Conservation (phyloP, 1,140 invertebrate species). For the Babylonia areolata region DNA sequence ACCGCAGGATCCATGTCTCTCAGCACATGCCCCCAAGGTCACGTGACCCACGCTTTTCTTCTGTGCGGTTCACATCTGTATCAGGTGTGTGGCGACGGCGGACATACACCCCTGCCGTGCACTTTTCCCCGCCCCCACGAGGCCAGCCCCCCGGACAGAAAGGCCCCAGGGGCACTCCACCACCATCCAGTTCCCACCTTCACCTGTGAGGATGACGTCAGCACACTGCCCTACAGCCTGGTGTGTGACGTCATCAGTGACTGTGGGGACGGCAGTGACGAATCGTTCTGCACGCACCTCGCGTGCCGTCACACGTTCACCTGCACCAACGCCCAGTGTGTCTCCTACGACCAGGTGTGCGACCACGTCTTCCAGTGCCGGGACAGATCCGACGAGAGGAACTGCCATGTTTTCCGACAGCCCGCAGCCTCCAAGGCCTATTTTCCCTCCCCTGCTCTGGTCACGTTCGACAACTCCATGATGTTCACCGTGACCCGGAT, state of each 20-base stretch:
- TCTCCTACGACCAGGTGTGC: background rate
- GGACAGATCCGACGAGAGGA: conserved; percentile 13
- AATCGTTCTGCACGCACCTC: background rate
- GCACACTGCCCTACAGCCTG: background rate
- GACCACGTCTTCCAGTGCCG: background rate
- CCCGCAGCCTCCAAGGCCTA: background rate
- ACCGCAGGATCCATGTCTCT: background rate
- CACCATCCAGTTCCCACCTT: background rate
- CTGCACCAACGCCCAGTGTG: conserved; percentile 1
- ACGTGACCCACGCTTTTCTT: conserved; percentile 22
- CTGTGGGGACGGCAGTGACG: background rate
- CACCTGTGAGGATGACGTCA: background rate
- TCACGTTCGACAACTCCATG: background rate
- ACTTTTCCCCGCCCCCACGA: background rate
- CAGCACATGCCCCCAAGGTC: background rate
- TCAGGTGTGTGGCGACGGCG: background rate
- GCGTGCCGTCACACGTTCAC: background rate
- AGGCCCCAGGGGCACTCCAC: background rate
- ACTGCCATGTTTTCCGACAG: background rate
- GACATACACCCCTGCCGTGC: no score
- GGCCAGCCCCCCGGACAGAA: no score
- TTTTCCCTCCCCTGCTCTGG: background rate
- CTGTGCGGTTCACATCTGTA: background rate
- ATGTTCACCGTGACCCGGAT: background rate
- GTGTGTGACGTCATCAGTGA: conserved; percentile 1